Evolutionary conservation across 2,797 vertebrate genomes (phyloP).

Genomic region (Periparus ater): DNA sequence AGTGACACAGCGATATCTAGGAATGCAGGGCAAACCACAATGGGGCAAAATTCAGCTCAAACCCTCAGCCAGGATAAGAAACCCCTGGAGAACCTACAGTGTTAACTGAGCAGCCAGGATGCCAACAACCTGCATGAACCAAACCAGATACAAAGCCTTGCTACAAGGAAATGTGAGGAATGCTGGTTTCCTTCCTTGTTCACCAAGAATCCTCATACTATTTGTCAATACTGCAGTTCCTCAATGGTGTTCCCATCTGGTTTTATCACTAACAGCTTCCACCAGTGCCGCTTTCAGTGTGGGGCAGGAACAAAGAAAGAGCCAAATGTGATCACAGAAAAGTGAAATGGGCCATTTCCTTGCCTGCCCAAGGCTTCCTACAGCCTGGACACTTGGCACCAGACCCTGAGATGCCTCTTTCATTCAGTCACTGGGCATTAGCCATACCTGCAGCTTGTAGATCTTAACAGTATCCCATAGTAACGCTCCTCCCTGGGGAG

Average conservation of each 20-base stretch:
- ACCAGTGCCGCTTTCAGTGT: background rate
- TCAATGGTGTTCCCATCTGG: background rate
- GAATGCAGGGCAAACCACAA: accelerated
- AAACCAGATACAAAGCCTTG: background rate
- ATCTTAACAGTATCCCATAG: background rate
- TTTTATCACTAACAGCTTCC: background rate
- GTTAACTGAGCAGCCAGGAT: background rate
- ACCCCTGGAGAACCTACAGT: background rate
- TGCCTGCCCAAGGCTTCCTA: background rate
- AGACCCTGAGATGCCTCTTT: background rate
- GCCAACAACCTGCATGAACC: background rate
- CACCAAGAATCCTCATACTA: background rate
- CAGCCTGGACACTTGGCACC: background rate
- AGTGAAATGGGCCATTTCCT: background rate
- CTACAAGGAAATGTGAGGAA: background rate
- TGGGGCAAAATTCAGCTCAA: background rate
- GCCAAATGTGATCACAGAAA: background rate
- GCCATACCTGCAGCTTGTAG: background rate
- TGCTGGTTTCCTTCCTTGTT: background rate
- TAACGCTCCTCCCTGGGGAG: background rate
- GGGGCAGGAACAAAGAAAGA: background rate
- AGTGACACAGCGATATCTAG: background rate
- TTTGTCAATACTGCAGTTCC: background rate
- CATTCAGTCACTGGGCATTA: background rate
- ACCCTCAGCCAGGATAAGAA: background rate